A percentile compares a stretch with the other conserved stretches of the same genome.
phyloP scores from a whole-genome alignment of 2,888 invertebrate species.

The Caenorhabditis auriculariae region DNA sequence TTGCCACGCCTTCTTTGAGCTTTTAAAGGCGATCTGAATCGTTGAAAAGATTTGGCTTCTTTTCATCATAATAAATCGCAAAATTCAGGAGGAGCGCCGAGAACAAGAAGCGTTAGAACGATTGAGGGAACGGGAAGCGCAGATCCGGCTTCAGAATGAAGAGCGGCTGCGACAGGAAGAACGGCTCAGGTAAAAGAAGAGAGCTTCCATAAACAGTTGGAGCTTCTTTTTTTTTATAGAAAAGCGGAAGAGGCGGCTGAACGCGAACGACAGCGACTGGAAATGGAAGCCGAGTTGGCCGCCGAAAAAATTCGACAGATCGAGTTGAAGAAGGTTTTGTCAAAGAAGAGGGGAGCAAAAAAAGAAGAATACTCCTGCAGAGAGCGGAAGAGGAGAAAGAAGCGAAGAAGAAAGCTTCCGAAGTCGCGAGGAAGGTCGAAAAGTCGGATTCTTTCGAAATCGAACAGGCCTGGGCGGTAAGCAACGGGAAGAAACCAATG shows the following conservation, averaged over 20 bases:
- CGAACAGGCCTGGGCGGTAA: constrained; percentile 7
- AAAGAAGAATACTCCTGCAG: neutral
- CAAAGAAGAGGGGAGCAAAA: constrained; percentile 4
- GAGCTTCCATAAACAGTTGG: constrained; percentile 6
- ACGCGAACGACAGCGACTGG: constrained; percentile 9
- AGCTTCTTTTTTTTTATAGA: no score
- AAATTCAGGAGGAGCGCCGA: constrained; percentile 13
- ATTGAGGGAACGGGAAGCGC: constrained; percentile 15
- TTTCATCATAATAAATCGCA: no score
- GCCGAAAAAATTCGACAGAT: constrained; percentile 5
- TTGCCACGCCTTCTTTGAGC: no score
- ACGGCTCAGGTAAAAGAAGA: no score
- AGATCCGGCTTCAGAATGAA: constrained; percentile 9
- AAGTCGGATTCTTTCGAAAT: constrained; percentile 5
- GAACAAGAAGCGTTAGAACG: constrained; percentile 8
- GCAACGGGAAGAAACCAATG: constrained; percentile 2
- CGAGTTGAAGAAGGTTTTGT: neutral
- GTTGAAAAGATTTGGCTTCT: no score
- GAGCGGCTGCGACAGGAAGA: constrained; percentile 4
- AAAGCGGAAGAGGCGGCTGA: constrained; percentile 11
- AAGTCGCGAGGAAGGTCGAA: constrained; percentile 10
- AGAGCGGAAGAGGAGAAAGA: constrained; percentile 4
- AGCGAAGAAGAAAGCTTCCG: neutral
- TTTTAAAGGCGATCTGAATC: no score
- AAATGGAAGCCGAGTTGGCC: constrained; percentile 4